Conservation (phyloP, 2,888 invertebrate genomes). For the Drosophila mercatorum region DNA sequence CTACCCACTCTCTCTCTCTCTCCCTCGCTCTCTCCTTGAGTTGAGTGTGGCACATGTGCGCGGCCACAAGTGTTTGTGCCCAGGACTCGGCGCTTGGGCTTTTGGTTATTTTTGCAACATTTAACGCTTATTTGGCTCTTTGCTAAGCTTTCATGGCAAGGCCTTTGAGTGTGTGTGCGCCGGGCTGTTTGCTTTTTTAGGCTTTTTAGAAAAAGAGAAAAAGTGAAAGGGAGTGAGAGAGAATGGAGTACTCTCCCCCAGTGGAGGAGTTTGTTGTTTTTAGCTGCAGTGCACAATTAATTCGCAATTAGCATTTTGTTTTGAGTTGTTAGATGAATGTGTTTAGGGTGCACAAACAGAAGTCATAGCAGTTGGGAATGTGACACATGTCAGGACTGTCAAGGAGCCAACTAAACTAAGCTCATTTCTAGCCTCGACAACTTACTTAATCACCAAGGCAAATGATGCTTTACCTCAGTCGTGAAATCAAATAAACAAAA, state of each 20-base stretch:
- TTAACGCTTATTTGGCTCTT: constrained; percentile 77
- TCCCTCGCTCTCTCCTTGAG: constrained; percentile 11
- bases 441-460: constrained; percentile 72
- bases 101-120: constrained; percentile 81
- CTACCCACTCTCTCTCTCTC: constrained; percentile 1
- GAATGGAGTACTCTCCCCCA: neutral
- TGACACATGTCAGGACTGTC: neutral
- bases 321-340: constrained; percentile 44
- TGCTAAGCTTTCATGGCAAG: constrained; percentile 70
- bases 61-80: constrained; percentile 77
- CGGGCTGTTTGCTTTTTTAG: constrained; percentile 61
- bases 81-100: constrained; percentile 41
- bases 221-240: neutral
- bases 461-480: constrained; percentile 27
- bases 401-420: neutral
- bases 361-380: neutral
- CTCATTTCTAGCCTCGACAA: constrained; percentile 8
- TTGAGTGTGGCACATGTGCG: constrained; percentile 72
- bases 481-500: constrained; percentile 14
- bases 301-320: constrained; percentile 77
- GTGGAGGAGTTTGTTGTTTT: constrained; percentile 66
- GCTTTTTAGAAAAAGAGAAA: constrained; percentile 39
- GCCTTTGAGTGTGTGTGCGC: constrained; percentile 50
- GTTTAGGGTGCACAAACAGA: constrained; percentile 40
- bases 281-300: constrained; percentile 75